phyloP scores from a whole-genome alignment of 2,888 invertebrate genomes.

The Nomada goodeniana region DNA sequence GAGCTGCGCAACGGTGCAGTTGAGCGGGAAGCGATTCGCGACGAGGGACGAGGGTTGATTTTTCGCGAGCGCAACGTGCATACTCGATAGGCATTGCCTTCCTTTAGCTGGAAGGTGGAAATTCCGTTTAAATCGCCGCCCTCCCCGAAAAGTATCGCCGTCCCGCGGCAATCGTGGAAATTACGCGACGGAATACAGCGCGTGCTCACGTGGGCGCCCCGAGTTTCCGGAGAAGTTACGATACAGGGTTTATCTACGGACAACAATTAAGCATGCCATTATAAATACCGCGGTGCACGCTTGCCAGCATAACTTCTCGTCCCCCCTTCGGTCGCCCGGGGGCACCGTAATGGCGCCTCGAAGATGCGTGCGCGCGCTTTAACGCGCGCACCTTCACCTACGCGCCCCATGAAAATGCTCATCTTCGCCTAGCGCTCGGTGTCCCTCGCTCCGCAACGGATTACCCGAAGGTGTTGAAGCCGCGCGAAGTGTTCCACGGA shows the following conservation, averaged over 20 bases:
- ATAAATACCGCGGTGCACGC: slow-evolving; percentile 71
- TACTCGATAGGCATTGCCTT: neutral
- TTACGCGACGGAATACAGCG: slow-evolving; percentile 61
- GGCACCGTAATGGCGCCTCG: slow-evolving; percentile 70
- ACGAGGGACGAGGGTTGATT: neutral
- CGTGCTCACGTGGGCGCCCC: slow-evolving; percentile 70
- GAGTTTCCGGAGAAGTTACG: slow-evolving; percentile 74
- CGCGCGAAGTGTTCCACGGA: slow-evolving; percentile 24
- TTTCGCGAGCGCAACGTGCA: neutral
- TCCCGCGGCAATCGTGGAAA: slow-evolving; percentile 63
- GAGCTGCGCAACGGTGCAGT: slow-evolving; percentile 9
- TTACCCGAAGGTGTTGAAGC: slow-evolving; percentile 48
- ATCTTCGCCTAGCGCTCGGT: slow-evolving; percentile 32
- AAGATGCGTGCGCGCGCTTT: slow-evolving; percentile 63
- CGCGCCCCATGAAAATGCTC: slow-evolving; percentile 65
- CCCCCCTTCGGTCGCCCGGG: slow-evolving; percentile 65
- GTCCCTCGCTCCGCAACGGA: neutral
- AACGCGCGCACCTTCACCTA: slow-evolving; percentile 72
- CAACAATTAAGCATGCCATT: slow-evolving; percentile 77
- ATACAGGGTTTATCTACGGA: slow-evolving; percentile 75
- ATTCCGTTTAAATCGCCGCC: slow-evolving; percentile 16
- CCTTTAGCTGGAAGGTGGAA: slow-evolving; percentile 14
- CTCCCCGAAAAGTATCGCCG: slow-evolving; percentile 40
- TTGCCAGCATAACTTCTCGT: slow-evolving; percentile 69
- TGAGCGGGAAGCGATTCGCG: slow-evolving; percentile 11